A percentile compares a stretch with the other conserved stretches of the same genome.
These are phyloP conservation scores for Centropus bengalensis DNA, from an alignment of 2,113 vertebrate genomes.

Conservation along the genomic window DNA sequence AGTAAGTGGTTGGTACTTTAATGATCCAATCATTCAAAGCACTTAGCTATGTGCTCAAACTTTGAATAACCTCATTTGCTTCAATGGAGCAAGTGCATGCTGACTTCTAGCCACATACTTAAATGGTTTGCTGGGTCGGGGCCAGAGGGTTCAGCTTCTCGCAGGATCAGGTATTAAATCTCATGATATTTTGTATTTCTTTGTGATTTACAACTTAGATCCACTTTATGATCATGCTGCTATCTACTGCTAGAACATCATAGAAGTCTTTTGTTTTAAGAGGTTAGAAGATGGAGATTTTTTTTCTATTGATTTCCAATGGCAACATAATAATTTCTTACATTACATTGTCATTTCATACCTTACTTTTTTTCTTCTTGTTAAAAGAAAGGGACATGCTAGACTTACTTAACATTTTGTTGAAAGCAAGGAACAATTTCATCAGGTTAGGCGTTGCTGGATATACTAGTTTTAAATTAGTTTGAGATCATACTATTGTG, in stretches of 20 bases:
- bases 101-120: constrained; percentile 12
- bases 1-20: constrained; percentile 42
- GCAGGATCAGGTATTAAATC: constrained; percentile 3
- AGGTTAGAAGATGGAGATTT: not conserved
- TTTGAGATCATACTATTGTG: not conserved
- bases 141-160: constrained; percentile 21
- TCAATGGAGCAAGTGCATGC: not conserved
- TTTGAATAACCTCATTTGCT: constrained; percentile 11
- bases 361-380: not conserved
- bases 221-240: not conserved
- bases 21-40: constrained; percentile 1
- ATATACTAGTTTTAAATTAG: not conserved
- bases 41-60: constrained; percentile 12
- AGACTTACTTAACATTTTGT: not conserved
- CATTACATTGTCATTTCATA: not conserved
- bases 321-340: not conserved
- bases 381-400: not conserved
- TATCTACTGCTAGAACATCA: not conserved
- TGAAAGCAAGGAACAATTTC: not conserved
- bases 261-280: not conserved
- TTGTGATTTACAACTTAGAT: not conserved
- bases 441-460: not conserved
- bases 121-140: constrained; percentile 13
- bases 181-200: not conserved
- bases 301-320: not conserved